Conservation (phyloP, 2,797 vertebrate species). For the Mionectes olivaceus region DNA sequence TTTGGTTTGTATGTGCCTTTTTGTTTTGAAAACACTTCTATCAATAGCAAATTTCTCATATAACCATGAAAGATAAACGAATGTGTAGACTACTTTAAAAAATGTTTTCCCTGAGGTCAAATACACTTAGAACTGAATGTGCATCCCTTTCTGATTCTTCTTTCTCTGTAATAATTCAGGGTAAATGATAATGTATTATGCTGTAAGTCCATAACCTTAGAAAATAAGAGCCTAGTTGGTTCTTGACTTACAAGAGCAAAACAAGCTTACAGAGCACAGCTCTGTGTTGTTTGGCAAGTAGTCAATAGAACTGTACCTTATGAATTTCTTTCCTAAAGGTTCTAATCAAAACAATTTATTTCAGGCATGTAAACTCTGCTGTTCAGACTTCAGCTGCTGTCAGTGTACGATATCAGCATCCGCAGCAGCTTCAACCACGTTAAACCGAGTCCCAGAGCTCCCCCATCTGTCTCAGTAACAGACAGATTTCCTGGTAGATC, state of each 20-base stretch:
- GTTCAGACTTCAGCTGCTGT: slow-evolving; percentile 77
- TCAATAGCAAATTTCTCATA: background rate
- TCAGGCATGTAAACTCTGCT: slow-evolving; percentile 80
- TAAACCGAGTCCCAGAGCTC: slow-evolving; percentile 82
- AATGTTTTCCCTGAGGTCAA: slow-evolving; percentile 20
- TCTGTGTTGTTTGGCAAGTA: slow-evolving; percentile 79
- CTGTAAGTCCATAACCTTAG: slow-evolving; percentile 68
- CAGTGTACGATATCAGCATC: slow-evolving; percentile 41
- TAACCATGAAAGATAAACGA: background rate
- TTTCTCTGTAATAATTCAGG: slow-evolving; percentile 66
- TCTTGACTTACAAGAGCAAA: slow-evolving; percentile 79
- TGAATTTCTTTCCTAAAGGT: slow-evolving; percentile 84
- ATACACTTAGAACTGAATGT: slow-evolving; percentile 44
- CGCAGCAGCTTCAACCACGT: background rate
- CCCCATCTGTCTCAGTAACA: slow-evolving; percentile 80
- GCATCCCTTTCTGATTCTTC: slow-evolving; percentile 32
- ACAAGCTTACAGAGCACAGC: slow-evolving; percentile 76
- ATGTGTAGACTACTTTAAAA: background rate
- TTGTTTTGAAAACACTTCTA: background rate
- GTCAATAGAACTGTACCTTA: slow-evolving; percentile 83
- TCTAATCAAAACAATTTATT: slow-evolving; percentile 87
- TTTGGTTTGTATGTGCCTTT: background rate
- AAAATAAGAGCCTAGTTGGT: slow-evolving; percentile 74
- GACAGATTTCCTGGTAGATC: slow-evolving; percentile 68
- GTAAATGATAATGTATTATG: slow-evolving; percentile 70